These are phyloP conservation scores for Polyommatus iphigenia DNA, from an alignment of 2,888 invertebrate species.

Conservation along the genomic window DNA sequence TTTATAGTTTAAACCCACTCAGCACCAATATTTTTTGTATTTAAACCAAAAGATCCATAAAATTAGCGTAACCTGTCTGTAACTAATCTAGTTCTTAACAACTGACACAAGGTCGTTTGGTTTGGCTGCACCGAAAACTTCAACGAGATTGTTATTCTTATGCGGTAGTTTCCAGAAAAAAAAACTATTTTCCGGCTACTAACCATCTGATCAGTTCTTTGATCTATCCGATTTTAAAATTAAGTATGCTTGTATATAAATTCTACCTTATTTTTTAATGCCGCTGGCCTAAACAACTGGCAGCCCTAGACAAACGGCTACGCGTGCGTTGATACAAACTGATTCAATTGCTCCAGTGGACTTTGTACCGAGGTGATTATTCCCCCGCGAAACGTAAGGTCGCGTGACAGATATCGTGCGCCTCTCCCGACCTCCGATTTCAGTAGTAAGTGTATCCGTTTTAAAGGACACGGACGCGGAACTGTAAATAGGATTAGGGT, in stretches of 20 bases:
- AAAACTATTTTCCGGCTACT: too few species aligned
- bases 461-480: not conserved
- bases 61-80: not conserved
- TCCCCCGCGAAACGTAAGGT: slow-evolving; percentile 28
- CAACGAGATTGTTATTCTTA: too few species aligned
- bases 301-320: slow-evolving; percentile 31
- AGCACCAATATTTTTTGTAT: not conserved
- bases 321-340: slow-evolving; percentile 36
- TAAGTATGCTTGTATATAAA: not conserved
- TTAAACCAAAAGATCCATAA: not conserved
- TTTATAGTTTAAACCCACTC: not conserved
- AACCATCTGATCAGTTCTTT: too few species aligned
- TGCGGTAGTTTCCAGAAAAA: too few species aligned
- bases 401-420: slow-evolving; percentile 26
- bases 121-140: not conserved
- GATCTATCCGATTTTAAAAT: too few species aligned
- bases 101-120: not conserved
- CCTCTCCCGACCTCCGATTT: slow-evolving; percentile 20
- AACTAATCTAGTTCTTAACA: not conserved
- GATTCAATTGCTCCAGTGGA: slow-evolving; percentile 38
- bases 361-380: slow-evolving; percentile 38
- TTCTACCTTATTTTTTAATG: not conserved
- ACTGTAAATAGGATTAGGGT: not conserved
- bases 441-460: slow-evolving; percentile 22
- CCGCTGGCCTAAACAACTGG: not conserved